Base-by-base conservation (phyloP, 2,113 vertebrate species). In the Mesoclemmys tuberculata region DNA sequence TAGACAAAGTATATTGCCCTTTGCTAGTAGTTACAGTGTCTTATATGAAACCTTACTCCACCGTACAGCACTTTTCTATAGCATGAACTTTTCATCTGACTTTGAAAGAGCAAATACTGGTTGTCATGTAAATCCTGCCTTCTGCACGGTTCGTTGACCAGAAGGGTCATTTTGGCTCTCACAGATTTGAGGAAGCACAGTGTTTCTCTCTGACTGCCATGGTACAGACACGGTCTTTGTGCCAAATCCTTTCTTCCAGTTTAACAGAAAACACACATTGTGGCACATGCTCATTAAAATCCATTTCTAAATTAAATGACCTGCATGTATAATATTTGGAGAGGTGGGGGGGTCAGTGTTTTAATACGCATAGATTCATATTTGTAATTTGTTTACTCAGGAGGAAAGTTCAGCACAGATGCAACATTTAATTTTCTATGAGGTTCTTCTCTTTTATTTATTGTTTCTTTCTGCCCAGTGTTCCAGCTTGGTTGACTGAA, bases 111-210 rank as follows among this genome's bases (percentile, higher is more conserved):
- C 88, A 95, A 10, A 87, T 93, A 82, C 68, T 91, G 35, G 90
- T 95, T 97, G 90, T 94, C 86, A 92, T 96, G 90, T 93, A 96
- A 96, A 97, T 97, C 92, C 61, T 91, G 84, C 54, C 86, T 94
- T 89, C 46, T 81, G 88, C 91, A 85, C 85, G 48, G 27, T 88
- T 95, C 79, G 74, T 55, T 93, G 82, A 56, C 91, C 91, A 90
- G 93, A 97, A 95, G 74, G 64, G 94, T 79, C 55, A 83, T 79
- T 80, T 49, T n/a, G 61, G 0, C 48, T 92, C 41, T 24, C 26
- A 90, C 52, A 54, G 56, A 75, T 64, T 3, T 27, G 38, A 90
- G 92, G 75, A 49, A 91, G 51, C 10, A 75, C 41, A 56, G 31
- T 74, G 61, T 54, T 92, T 92, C 81, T 90, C 3, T 78, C 22